Evolutionary conservation across 2,888 invertebrate genomes (phyloP), one percentile per base, ranked within the genome.

Genomic region (Epinotia nisella): DNA sequence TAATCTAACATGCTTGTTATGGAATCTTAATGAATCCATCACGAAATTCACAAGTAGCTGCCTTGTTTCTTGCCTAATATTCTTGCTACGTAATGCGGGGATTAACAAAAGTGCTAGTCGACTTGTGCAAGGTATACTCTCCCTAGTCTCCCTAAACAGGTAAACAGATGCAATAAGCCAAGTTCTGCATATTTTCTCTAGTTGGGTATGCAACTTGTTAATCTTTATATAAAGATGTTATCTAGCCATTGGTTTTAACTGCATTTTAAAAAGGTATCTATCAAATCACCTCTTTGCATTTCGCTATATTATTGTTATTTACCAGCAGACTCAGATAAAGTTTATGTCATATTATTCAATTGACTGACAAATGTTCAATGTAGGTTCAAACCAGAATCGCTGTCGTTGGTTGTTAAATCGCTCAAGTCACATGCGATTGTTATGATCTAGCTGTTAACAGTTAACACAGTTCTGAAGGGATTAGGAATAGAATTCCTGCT

Each of bases 11-110:
- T 70, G 11, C 62, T 71, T 71, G 71, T 79, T 76, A 81, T 78
- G 70, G 75, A 78, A 71, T 73, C 39, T 71, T 78, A 80, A 86
- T 83, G 77, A 80, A 79, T 75, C 73, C 78, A 79, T 83, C 86
- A 87, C 86, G 85, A 80, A 35, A 56, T 21, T 29, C 49, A 35
- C 56, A 17, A 45, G 17, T 55, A 15, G n/a, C 19, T 70, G 7
- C n/a, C 3, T 69, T 61, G 53, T 53, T 69, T 69, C 24, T n/a
- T 41, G 21, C 3, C 11, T 19, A 21, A 7, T 24, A 45, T 29
- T 17, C n/a, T 13, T 3, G 62, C 17, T 17, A 1, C n/a, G n/a
- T 49, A n/a, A n/a, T 5, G 4, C 45, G 45, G n/a, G 15, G 45
- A n/a, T 49, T 49, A 45, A 45, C 15, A 45, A 3, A 4, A 15